These are phyloP conservation scores for Microplitis mediator DNA, from an alignment of 1,140 invertebrate species.

Conservation along the genomic window DNA sequence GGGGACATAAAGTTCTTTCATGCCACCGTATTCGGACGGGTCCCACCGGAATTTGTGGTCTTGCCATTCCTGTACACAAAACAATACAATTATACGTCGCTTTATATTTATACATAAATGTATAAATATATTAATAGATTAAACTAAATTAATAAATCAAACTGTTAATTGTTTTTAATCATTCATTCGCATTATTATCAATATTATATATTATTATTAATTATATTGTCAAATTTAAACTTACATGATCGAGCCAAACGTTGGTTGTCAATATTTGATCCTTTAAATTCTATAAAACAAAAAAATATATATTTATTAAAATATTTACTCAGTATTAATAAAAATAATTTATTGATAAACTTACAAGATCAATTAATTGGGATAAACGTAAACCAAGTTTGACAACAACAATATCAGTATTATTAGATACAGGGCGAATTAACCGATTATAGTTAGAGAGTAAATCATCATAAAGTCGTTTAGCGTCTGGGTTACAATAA, in stretches of 20 bases:
- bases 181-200: background rate
- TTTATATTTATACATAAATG: background rate
- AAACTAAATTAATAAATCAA: background rate
- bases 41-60: constrained; percentile 98
- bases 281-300: constrained; percentile 85
- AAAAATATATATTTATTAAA: constrained; percentile 33
- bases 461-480: constrained; percentile 92
- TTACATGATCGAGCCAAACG: constrained; percentile 95
- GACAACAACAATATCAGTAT: constrained; percentile 90
- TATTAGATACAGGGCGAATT: constrained; percentile 91
- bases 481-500: constrained; percentile 83
- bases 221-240: constrained; percentile 48
- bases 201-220: background rate
- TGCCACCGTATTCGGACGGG: constrained; percentile 92
- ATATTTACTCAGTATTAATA: background rate
- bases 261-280: constrained; percentile 96
- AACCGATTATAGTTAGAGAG: constrained; percentile 95
- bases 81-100: constrained; percentile 13
- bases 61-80: constrained; percentile 80
- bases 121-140: background rate
- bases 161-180: background rate
- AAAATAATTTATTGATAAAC: constrained; percentile 17
- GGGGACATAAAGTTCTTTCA: constrained; percentile 89
- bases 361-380: constrained; percentile 94
- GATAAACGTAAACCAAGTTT: constrained; percentile 90